Evolutionary conservation across 2,797 vertebrate genomes (phyloP).

Genomic region (Darevskia mixta): DNA sequence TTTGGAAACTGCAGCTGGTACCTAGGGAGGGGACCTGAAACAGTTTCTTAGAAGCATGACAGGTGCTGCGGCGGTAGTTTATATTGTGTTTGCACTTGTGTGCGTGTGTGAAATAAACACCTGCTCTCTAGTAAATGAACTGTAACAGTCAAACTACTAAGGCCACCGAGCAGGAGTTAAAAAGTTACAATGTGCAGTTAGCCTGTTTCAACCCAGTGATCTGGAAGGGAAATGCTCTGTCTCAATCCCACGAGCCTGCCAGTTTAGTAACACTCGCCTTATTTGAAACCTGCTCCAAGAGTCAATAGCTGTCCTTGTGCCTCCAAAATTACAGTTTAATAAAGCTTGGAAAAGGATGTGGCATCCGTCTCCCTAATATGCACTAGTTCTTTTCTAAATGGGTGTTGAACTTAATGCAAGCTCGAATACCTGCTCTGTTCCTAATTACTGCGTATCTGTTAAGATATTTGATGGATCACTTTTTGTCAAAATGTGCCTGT

Average conservation of each 20-base stretch:
- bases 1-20: background rate
- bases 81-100: background rate
- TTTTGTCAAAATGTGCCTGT: slow-evolving; percentile 53
- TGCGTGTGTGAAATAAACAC: background rate
- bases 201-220: slow-evolving; percentile 68
- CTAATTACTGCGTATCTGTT: slow-evolving; percentile 44
- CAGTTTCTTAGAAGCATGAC: background rate
- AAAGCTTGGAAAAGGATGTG: slow-evolving; percentile 13
- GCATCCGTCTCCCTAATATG: background rate
- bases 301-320: slow-evolving; percentile 31
- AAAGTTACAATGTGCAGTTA: slow-evolving; percentile 50
- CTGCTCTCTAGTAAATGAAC: background rate
- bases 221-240: slow-evolving; percentile 66
- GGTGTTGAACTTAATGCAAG: slow-evolving; percentile 3
- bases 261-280: slow-evolving; percentile 60
- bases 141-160: slow-evolving; percentile 9
- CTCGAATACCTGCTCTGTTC: slow-evolving; percentile 53
- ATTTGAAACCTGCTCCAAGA: slow-evolving; percentile 65
- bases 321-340: slow-evolving; percentile 31
- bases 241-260: slow-evolving; percentile 51
- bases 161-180: slow-evolving; percentile 48
- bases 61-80: background rate
- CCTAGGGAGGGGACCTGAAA: background rate
- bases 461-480: slow-evolving; percentile 28
- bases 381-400: slow-evolving; percentile 43